Percentiles rank a stretch among this genome's conserved stretches.
These are phyloP conservation scores for Sminthurides bifidus DNA, from an alignment of 1,140 invertebrate genomes.

Conservation along the genomic window DNA sequence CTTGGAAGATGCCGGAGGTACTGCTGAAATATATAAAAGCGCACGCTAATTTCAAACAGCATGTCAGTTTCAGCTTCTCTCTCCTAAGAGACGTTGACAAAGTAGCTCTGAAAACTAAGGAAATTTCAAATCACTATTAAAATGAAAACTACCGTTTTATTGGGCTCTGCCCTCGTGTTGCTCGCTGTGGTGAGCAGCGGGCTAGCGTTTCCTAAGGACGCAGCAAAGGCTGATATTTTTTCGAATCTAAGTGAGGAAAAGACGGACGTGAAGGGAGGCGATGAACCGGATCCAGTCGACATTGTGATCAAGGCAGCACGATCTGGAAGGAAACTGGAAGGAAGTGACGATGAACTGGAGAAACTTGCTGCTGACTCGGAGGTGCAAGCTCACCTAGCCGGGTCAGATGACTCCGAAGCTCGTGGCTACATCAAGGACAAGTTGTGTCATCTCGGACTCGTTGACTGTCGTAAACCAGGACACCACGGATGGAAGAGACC, in stretches of 20 bases:
- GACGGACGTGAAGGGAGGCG: neutral
- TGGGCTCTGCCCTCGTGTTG: neutral
- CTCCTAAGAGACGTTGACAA: no score
- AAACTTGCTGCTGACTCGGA: conserved; percentile 62
- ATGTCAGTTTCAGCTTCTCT: no score
- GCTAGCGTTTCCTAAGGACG: neutral
- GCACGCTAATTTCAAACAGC: no score
- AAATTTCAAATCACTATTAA: neutral
- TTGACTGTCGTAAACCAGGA: conserved; percentile 40
- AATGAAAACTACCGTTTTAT: neutral
- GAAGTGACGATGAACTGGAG: conserved; percentile 49
- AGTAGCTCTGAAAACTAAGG: no score
- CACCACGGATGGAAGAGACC: neutral
- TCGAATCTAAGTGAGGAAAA: neutral
- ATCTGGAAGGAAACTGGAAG: conserved; percentile 46
- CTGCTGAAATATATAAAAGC: no score
- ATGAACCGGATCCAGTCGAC: neutral
- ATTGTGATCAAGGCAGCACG: conserved; percentile 39
- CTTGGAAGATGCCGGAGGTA: no score
- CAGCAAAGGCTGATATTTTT: neutral
- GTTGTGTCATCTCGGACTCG: conserved; percentile 63
- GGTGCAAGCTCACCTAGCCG: conserved; percentile 51
- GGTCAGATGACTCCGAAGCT: conserved; percentile 63
- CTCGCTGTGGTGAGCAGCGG: neutral
- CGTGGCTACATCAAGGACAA: conserved; percentile 66